Base-by-base conservation (phyloP, 2,113 vertebrate species). In the Neopipo cinnamomea region DNA sequence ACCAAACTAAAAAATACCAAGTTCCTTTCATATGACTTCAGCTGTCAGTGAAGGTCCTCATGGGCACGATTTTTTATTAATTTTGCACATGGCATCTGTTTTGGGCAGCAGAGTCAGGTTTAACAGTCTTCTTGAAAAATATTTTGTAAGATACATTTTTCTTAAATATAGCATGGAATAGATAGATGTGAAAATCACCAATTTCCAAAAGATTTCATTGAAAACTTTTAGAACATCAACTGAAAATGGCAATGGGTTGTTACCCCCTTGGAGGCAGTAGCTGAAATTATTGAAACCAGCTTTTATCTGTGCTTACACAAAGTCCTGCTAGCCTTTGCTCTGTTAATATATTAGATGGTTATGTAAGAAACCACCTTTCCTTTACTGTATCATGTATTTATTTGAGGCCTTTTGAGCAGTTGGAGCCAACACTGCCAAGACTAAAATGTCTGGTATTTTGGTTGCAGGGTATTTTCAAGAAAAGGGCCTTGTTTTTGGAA, bases 381-480 rank as follows among this genome's bases (percentile, higher is more conserved):
- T 41, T 47, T 72, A 25, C 28, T 76, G 6, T 52, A 50, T 61
- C 0, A 5, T 0, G 0, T 49, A 50, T 79, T 93, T 88, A 39
- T 85, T 71, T 94, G 91, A 55, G 62, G 15, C 80, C 46, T 50
- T 79, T 78, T 88, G 37, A 80, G 42, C 41, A 88, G 23, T 28
- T 70, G 61, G 46, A 90, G 82, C 93, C 91, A 95, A 55, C 71
- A 89, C 46, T 63, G n/a, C 42, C 70, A 72, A 94, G 88, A 85
- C 61, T 95, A 93, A 76, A 96, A 93, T 95, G 89, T 95, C 89
- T 96, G 95, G 94, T 96, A 91, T 96, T 95, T 88, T 94, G 67
- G 85, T 96, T 96, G 75, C 88, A 93, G 91, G 85, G 82, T 95
- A 66, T 96, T 96, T 95, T 94, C 89, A 95, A 93, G 89, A 76